A percentile compares a stretch with the other conserved stretches of the same genome.
These are phyloP conservation scores for Epinephelus cyanopodus DNA, from an alignment of 2,113 vertebrate species.

Conservation along the genomic window DNA sequence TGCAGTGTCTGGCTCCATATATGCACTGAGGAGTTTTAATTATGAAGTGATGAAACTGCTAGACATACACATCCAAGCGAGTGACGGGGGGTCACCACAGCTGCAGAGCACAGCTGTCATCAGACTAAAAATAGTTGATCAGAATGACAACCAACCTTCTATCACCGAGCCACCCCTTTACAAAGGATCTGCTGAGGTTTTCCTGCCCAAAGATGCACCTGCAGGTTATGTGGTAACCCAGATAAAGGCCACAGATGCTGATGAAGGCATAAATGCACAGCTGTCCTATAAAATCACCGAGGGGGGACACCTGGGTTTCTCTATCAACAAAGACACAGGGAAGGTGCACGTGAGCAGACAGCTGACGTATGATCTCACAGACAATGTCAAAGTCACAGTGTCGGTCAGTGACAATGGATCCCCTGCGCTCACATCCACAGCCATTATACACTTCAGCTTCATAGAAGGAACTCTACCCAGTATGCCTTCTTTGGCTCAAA, in stretches of 20 bases:
- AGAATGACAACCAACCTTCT: slow-evolving; percentile 93
- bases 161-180: slow-evolving; percentile 88
- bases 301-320: slow-evolving; percentile 88
- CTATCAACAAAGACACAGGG: slow-evolving; percentile 89
- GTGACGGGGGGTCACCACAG: slow-evolving; percentile 92
- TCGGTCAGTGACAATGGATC: slow-evolving; percentile 89
- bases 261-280: slow-evolving; percentile 91
- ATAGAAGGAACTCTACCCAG: slow-evolving; percentile 85
- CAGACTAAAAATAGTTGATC: slow-evolving; percentile 92
- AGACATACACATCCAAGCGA: slow-evolving; percentile 91
- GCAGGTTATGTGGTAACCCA: slow-evolving; percentile 90
- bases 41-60: slow-evolving; percentile 92
- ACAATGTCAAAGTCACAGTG: slow-evolving; percentile 88
- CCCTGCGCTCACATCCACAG: slow-evolving; percentile 89
- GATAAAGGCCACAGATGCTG: slow-evolving; percentile 91
- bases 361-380: slow-evolving; percentile 89
- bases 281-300: slow-evolving; percentile 90
- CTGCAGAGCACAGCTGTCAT: slow-evolving; percentile 92
- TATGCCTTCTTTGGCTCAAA: slow-evolving; percentile 81
- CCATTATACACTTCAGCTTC: slow-evolving; percentile 89
- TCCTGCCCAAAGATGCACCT: slow-evolving; percentile 90
- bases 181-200: slow-evolving; percentile 91
- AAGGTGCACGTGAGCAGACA: slow-evolving; percentile 89
- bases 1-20: slow-evolving; percentile 91
- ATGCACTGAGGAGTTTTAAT: slow-evolving; percentile 94